A percentile compares a stretch with the other conserved stretches of the same genome.
Evolutionary conservation across 2,113 vertebrate species (phyloP).

Genomic region (Gobiocypris rarus): DNA sequence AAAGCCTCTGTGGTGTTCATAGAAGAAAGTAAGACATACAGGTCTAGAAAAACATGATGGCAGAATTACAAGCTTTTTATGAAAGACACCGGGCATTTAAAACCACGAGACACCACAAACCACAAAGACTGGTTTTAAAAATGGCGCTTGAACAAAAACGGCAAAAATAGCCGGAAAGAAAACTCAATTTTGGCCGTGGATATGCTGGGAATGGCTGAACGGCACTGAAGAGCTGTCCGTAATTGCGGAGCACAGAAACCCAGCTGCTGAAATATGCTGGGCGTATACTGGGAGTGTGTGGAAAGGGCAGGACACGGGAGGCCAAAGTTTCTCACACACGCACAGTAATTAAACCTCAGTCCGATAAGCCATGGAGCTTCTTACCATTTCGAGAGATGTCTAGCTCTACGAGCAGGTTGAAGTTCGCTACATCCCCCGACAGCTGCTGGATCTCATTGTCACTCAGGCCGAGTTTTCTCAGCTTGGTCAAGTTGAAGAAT

Average conservation of each 20-base stretch:
- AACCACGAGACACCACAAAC: not conserved
- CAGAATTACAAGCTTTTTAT: not conserved
- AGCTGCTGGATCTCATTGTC: constrained; percentile 98
- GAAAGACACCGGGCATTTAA: not conserved
- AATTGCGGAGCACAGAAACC: constrained; percentile 41
- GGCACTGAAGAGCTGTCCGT: constrained; percentile 10
- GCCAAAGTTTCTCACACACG: not conserved
- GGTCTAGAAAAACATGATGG: not conserved
- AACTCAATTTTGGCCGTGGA: constrained; percentile 45
- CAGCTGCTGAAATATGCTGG: constrained; percentile 24
- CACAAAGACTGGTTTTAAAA: constrained; percentile 25
- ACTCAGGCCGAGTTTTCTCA: constrained; percentile 95
- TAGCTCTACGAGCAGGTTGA: constrained; percentile 96
- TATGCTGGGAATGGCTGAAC: constrained; percentile 3
- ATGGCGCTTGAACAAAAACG: constrained; percentile 40
- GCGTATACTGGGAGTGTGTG: not conserved
- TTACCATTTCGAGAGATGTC: constrained; percentile 97
- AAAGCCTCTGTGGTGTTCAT: not conserved
- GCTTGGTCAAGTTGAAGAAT: constrained; percentile 95
- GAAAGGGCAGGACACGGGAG: not conserved
- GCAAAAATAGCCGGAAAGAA: constrained; percentile 44
- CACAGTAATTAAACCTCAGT: not conserved
- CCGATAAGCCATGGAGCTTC: constrained; percentile 22
- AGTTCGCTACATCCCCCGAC: constrained; percentile 95
- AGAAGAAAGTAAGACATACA: not conserved